Evolutionary conservation across 2,797 vertebrate species (phyloP), one percentile per base, ranked within the genome.

Genomic region (Syndactyla subalaris): DNA sequence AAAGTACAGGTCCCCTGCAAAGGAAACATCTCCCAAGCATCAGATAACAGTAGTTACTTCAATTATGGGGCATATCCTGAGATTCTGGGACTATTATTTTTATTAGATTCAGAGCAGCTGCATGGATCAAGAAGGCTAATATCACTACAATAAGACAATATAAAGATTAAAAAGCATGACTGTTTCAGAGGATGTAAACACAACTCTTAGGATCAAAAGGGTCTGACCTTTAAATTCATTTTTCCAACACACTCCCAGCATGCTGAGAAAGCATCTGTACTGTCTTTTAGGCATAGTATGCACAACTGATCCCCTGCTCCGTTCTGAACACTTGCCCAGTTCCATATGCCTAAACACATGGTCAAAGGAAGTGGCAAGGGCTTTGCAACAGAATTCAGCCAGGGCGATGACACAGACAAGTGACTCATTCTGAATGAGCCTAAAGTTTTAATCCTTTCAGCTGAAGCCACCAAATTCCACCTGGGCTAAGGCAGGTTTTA

Each of bases 1-100:
- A 97, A 99, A 99, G 96, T 99, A 99, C 10, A 99, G 97, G 94
- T 99, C 99, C 58, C 99, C 99, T 99, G 92, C 45, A 97, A 97
- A 94, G 41, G 74, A 83, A 96, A 70, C 46, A 88, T 20, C 8
- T 57, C 62, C 85, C 38, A 52, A 59, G 27, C 18, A 80, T 93
- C 55, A 96, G 41, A 49, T 13, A 92, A 54, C 52, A 59, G 72
- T 30, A 87, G 16, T 7, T 75, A 75, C 38, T 86, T 89, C 48
- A 79, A 11, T n/a, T 36, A 27, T 6, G 14, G 41, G 16, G 7
- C 34, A 85, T 48, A 68, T 34, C 2, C 52, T 48, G 38, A 55
- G 16, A 66, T 81, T 70, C 41, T 46, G 73, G 29, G 18, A 49
- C 15, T 77, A 66, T 30, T 43, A 36, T 9, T 78, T 52, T 36